Conservation (phyloP, 2,888 invertebrate genomes). For the Cancer borealis region DNA sequence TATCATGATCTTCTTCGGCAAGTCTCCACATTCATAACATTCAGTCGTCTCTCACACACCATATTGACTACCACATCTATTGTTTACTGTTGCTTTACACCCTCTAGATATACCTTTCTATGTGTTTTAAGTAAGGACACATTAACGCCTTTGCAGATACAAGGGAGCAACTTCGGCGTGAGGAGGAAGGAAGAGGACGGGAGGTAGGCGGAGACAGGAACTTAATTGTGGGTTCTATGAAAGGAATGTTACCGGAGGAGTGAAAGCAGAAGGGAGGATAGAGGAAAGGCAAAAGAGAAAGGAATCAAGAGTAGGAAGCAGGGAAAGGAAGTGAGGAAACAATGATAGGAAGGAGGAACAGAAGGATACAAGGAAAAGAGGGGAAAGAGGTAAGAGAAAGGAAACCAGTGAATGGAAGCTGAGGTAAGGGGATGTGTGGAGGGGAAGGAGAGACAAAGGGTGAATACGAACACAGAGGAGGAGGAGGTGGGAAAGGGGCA, state of each 20-base stretch:
- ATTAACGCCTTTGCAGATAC: no score
- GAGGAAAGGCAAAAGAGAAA: not conserved
- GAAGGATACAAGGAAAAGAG: not conserved
- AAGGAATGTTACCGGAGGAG: not conserved
- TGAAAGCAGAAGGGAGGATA: not conserved
- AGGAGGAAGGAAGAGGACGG: constrained; percentile 5
- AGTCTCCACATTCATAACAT: no score
- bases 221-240: no score
- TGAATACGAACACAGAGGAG: not conserved
- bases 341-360: not conserved
- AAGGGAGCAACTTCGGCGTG: not conserved
- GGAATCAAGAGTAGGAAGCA: not conserved
- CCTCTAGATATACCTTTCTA: no score
- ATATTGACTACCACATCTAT: no score
- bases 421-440: not conserved
- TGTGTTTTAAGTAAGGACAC: no score
- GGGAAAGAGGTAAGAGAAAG: no score
- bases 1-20: no score
- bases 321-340: not conserved
- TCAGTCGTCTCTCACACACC: no score
- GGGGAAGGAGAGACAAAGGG: not conserved
- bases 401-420: not conserved
- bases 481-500: not conserved
- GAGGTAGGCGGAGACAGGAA: not conserved
- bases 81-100: no score